Evolutionary conservation across 2,113 vertebrate genomes (phyloP).

Genomic region (Bubo blakistoni): DNA sequence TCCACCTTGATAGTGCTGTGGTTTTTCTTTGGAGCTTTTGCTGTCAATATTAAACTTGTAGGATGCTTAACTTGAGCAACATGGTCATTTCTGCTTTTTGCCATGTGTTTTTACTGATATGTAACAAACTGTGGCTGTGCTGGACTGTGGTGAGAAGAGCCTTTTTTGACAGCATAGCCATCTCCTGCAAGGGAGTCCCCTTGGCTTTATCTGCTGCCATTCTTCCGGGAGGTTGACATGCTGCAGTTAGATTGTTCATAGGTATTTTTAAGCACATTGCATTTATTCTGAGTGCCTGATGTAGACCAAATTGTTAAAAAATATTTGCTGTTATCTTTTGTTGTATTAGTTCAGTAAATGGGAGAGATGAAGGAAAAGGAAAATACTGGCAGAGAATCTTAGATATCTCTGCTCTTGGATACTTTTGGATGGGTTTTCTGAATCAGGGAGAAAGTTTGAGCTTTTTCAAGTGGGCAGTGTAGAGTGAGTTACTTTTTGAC

Average conservation of each 20-base stretch:
- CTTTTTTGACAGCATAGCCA: background rate
- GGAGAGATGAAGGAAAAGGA: background rate
- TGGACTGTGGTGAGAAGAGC: background rate
- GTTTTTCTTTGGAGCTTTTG: background rate
- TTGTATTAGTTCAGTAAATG: background rate
- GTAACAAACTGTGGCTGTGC: background rate
- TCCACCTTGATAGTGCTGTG: background rate
- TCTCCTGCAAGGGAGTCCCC: background rate
- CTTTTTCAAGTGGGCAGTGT: background rate
- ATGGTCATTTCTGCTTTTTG: background rate
- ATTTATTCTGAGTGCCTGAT: background rate
- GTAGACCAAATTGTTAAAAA: background rate
- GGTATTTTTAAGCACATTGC: background rate
- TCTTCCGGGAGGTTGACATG: background rate
- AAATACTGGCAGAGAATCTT: background rate
- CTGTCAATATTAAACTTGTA: background rate
- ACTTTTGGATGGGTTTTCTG: background rate
- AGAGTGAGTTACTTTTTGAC: background rate
- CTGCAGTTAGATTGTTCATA: background rate
- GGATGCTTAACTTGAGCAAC: background rate
- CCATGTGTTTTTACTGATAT: conserved; percentile 27
- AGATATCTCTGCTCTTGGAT: background rate
- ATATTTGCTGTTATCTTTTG: background rate
- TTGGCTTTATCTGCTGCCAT: background rate
- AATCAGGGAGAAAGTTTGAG: background rate